Percentiles rank a stretch among this genome's conserved stretches.
Evolutionary conservation across 2,113 vertebrate species (phyloP).

Genomic region (Pantherophis guttatus): DNA sequence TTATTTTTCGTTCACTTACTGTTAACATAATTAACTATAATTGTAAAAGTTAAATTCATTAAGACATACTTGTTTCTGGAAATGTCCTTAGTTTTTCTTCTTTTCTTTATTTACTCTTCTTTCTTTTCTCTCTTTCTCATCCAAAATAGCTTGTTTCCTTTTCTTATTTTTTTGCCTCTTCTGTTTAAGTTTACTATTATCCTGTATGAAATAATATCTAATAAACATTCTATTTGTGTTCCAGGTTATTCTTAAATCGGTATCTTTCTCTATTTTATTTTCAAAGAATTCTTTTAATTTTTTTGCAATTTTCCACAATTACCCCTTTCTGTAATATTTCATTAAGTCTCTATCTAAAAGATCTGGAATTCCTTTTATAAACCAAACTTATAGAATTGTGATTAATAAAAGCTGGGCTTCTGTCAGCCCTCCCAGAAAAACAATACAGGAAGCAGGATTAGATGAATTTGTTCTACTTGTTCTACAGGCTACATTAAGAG

Average conservation of each 20-base stretch:
- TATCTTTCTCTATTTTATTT: not conserved
- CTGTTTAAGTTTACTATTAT: not conserved
- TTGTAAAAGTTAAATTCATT: not conserved
- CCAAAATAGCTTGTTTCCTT: not conserved
- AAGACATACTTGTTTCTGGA: not conserved
- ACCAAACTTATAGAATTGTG: not conserved
- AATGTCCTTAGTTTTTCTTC: not conserved
- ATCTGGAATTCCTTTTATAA: not conserved
- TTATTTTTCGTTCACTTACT: not conserved
- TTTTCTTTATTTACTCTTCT: not conserved
- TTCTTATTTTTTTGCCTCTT: not conserved
- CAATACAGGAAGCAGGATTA: not conserved
- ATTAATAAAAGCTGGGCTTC: not conserved
- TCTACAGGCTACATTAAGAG: not conserved
- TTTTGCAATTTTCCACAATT: not conserved
- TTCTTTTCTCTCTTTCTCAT: not conserved
- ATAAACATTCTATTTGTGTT: not conserved
- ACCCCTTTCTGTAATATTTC: not conserved
- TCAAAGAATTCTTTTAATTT: not conserved
- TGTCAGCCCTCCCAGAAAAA: not conserved
- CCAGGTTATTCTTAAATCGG: not conserved
- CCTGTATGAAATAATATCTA: not conserved
- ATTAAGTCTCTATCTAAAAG: not conserved
- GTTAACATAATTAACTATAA: not conserved
- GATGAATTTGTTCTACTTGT: not conserved